Evolutionary conservation across 2,797 vertebrate genomes (phyloP).

Genomic region (Aeoliscus strigatus): DNA sequence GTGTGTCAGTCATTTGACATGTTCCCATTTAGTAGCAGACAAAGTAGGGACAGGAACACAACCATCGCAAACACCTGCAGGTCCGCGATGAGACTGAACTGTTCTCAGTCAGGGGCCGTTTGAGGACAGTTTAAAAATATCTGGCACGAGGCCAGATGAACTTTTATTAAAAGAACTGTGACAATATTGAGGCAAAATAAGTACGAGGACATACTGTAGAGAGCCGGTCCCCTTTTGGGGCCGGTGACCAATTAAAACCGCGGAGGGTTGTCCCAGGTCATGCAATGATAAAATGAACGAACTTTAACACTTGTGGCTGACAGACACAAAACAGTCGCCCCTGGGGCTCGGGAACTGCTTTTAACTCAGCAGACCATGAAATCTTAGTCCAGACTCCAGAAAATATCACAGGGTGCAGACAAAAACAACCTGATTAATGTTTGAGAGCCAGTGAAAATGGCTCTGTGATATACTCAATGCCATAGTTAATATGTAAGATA

Average conservation of each 20-base stretch:
- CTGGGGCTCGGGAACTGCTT: constrained; percentile 49
- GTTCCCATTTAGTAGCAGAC: constrained; percentile 43
- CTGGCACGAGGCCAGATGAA: constrained; percentile 38
- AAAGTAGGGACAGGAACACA: constrained; percentile 49
- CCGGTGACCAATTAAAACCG: constrained; percentile 53
- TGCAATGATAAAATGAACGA: constrained; percentile 57
- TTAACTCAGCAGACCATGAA: constrained; percentile 67
- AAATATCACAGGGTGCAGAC: constrained; percentile 26
- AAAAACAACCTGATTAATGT: constrained; percentile 15
- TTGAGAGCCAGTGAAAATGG: constrained; percentile 21
- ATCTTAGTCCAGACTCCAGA: constrained; percentile 47
- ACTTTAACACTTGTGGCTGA: constrained; percentile 44
- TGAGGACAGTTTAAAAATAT: constrained; percentile 47
- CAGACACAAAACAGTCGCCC: constrained; percentile 56
- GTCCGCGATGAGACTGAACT: constrained; percentile 41
- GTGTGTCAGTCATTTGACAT: constrained; percentile 59
- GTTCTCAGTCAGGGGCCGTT: constrained; percentile 53
- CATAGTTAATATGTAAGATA: constrained; percentile 26
- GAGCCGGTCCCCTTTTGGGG: constrained; percentile 39
- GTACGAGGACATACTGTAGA: constrained; percentile 30
- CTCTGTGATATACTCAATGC: too few species aligned
- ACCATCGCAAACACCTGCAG: constrained; percentile 60
- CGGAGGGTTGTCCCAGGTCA: constrained; percentile 58
- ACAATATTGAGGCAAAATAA: constrained; percentile 41
- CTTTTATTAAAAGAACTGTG: constrained; percentile 55